phyloP scores from a whole-genome alignment of 2,113 vertebrate species.

The Spea bombifrons region DNA sequence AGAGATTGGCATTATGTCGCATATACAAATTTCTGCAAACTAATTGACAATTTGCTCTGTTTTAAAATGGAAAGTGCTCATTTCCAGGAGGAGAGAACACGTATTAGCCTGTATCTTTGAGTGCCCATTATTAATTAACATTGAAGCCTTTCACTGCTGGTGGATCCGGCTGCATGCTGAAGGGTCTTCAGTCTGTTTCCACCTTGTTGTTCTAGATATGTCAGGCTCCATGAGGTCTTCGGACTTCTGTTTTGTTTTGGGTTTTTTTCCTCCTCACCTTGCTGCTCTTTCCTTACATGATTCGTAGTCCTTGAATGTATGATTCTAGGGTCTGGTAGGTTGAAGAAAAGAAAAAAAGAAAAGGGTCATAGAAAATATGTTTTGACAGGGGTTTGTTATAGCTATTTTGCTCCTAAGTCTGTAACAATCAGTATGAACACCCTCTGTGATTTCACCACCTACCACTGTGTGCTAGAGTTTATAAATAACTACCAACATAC shows the following conservation, averaged over 20 bases:
- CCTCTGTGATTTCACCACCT: too few species aligned
- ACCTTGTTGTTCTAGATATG: slow-evolving; percentile 56
- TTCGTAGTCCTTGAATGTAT: slow-evolving; percentile 92
- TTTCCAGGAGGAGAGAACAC: background rate
- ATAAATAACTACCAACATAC: too few species aligned
- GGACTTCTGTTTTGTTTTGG: background rate
- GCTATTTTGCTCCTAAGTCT: background rate
- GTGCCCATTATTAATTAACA: background rate
- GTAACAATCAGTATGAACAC: too few species aligned
- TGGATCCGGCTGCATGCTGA: background rate
- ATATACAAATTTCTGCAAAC: slow-evolving; percentile 36
- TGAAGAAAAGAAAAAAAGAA: background rate
- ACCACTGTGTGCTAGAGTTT: too few species aligned
- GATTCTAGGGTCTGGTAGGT: slow-evolving; percentile 86
- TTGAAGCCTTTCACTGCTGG: background rate
- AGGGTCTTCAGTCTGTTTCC: too few species aligned
- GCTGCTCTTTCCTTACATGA: slow-evolving; percentile 83
- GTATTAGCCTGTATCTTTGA: background rate
- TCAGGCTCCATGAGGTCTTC: slow-evolving; percentile 24
- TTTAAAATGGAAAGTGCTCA: background rate
- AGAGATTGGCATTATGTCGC: slow-evolving; percentile 56
- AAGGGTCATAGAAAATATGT: background rate
- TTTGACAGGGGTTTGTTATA: too few species aligned
- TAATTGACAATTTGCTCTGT: background rate
- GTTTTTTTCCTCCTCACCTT: slow-evolving; percentile 63